A percentile compares a stretch with the other conserved stretches of the same genome.
Conservation (phyloP, 1,140 invertebrate genomes). For the Glossosoma conforme region DNA sequence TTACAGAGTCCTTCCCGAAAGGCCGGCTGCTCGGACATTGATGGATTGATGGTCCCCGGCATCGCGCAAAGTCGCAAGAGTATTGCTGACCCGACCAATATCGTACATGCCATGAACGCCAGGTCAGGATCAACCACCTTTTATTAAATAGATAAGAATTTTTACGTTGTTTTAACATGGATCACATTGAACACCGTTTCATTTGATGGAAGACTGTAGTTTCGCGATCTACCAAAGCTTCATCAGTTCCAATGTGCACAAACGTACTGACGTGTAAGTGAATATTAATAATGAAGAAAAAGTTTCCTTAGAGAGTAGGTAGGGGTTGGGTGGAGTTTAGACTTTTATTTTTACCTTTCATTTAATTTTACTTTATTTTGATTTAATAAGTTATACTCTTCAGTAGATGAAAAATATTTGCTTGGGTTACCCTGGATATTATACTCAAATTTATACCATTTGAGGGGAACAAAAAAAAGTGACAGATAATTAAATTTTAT, state of each 20-base stretch:
- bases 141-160: not conserved
- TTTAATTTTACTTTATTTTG: not conserved
- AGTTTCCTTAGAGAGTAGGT: too few relatives aligned
- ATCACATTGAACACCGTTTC: too few relatives aligned
- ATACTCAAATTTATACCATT: too few relatives aligned
- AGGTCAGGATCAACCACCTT: slow-evolving; percentile 35
- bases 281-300: too few relatives aligned
- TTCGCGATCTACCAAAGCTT: too few relatives aligned
- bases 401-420: slow-evolving; percentile 3
- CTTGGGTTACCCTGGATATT: too few relatives aligned
- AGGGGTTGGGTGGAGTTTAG: not conserved
- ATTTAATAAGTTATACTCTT: slow-evolving; percentile 5
- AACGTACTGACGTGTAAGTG: too few relatives aligned
- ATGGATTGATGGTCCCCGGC: slow-evolving; percentile 39
- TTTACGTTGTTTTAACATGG: too few relatives aligned
- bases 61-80: slow-evolving; percentile 41
- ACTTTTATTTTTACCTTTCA: not conserved
- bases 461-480: too few relatives aligned
- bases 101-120: slow-evolving; percentile 43
- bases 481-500: too few relatives aligned
- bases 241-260: too few relatives aligned
- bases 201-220: too few relatives aligned
- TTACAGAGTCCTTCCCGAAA: slow-evolving; percentile 39
- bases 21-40: slow-evolving; percentile 38
- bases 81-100: slow-evolving; percentile 46